Percentiles rank a stretch among this genome's conserved stretches.
Evolutionary conservation across 2,888 invertebrate genomes (phyloP).

Genomic region (Linyphia triangularis): DNA sequence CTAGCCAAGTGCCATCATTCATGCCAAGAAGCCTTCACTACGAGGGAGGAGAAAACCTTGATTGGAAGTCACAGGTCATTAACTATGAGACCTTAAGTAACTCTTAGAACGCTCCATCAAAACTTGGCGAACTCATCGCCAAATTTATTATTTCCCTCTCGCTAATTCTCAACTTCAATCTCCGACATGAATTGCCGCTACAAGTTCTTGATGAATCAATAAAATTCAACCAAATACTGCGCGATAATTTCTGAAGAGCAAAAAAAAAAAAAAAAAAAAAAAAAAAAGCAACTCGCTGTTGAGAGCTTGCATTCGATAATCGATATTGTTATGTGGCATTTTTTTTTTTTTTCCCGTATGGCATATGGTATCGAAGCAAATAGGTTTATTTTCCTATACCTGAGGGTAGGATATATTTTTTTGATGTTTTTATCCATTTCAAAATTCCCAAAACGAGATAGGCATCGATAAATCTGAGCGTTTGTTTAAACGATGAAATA

Average conservation of each 20-base stretch:
- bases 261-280: constrained; percentile 14
- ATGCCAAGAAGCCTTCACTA: neutral
- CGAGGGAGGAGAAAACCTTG: constrained; percentile 42
- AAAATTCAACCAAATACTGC: constrained; percentile 20
- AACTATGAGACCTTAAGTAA: constrained; percentile 64
- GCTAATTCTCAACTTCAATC: constrained; percentile 46
- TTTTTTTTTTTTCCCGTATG: neutral
- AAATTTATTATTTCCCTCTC: constrained; percentile 62
- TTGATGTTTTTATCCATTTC: neutral
- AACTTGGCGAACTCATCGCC: constrained; percentile 28
- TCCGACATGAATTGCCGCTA: constrained; percentile 1
- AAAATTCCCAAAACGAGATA: neutral
- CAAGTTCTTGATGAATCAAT: constrained; percentile 56
- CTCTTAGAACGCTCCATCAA: constrained; percentile 45
- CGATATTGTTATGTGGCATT: constrained; percentile 19
- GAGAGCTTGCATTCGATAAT: constrained; percentile 30
- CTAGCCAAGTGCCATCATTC: constrained; percentile 40
- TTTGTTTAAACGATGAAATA: neutral
- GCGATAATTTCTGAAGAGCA: constrained; percentile 17
- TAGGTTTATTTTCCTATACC: constrained; percentile 20
- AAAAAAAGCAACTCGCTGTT: too few species aligned
- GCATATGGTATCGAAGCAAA: constrained; percentile 25
- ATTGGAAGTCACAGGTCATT: constrained; percentile 68
- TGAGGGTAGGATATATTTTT: neutral
- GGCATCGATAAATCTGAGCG: constrained; percentile 1